Conservation (phyloP, 64 coral and sea anemone species). For the Porites australiensis region DNA sequence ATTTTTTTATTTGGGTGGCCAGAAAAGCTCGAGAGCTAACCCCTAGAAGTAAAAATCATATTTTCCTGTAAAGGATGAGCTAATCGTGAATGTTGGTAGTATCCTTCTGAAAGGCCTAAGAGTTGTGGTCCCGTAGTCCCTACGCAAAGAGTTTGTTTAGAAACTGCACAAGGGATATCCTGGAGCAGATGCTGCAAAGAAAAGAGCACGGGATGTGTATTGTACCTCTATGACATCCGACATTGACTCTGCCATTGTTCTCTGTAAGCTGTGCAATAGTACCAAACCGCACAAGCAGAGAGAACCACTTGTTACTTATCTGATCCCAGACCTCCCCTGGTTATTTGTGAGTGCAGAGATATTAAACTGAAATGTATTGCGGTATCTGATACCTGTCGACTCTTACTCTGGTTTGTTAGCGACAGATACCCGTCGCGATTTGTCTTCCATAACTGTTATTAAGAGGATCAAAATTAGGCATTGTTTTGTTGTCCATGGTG, state of each 20-base stretch:
- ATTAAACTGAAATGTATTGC: not conserved
- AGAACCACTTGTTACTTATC: not conserved
- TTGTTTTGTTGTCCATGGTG: not conserved
- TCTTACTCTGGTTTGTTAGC: not conserved
- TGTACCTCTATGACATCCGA: not conserved
- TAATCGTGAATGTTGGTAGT: not conserved
- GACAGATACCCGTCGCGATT: not conserved
- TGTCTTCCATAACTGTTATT: not conserved
- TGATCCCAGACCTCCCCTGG: not conserved
- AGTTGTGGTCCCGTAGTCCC: not conserved
- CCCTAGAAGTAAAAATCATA: not conserved
- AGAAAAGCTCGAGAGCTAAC: not conserved
- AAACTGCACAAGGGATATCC: not conserved
- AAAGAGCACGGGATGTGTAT: conserved; percentile 5
- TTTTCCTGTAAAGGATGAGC: not conserved
- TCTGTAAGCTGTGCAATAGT: not conserved
- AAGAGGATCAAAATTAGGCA: not conserved
- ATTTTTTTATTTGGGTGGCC: conserved; percentile 32
- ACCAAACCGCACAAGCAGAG: not conserved
- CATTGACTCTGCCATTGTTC: not conserved
- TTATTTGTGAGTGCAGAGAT: not conserved
- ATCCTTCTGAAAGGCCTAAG: not conserved
- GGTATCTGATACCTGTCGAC: conserved; percentile 8
- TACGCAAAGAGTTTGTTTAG: not conserved
- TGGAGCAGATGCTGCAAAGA: not conserved